phyloP scores from a whole-genome alignment of 1,140 invertebrate species.

The Glossosoma conforme region DNA sequence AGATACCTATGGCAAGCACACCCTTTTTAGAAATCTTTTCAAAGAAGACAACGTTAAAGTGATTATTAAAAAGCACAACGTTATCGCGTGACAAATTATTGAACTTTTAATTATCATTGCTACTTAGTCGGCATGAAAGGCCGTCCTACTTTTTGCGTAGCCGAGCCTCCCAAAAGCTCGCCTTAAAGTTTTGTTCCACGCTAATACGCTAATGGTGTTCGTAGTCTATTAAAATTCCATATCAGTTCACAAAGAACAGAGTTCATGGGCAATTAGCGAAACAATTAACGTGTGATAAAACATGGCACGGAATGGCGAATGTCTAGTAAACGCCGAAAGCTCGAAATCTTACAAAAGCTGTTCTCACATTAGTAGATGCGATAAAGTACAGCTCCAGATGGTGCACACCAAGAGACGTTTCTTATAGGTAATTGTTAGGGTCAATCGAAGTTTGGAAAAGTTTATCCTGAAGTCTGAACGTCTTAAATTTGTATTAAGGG shows the following conservation, averaged over 20 bases:
- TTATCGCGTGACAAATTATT: too few species aligned
- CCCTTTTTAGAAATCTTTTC: too few species aligned
- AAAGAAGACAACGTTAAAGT: too few species aligned
- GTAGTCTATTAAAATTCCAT: slow-evolving; percentile 14
- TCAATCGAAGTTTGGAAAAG: slow-evolving; percentile 15
- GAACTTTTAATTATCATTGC: too few species aligned
- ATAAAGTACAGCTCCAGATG: too few species aligned
- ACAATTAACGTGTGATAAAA: slow-evolving; percentile 25
- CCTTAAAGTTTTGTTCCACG: background rate
- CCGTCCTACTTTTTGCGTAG: too few species aligned
- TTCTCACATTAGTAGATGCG: too few species aligned
- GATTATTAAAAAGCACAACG: too few species aligned
- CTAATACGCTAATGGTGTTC: background rate
- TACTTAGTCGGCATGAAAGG: too few species aligned
- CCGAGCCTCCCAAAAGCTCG: too few species aligned
- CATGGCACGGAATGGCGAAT: slow-evolving; percentile 11
- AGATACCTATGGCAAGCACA: too few species aligned
- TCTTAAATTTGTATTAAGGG: slow-evolving; percentile 8
- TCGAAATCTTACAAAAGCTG: slow-evolving; percentile 5
- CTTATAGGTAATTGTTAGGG: slow-evolving; percentile 24
- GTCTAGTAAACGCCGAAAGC: slow-evolving; percentile 13
- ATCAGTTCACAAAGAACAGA: slow-evolving; percentile 12
- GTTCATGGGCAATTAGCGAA: slow-evolving; percentile 19
- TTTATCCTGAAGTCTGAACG: background rate
- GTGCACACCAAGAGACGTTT: too few species aligned